Evolutionary conservation across 1,140 invertebrate genomes (phyloP), one percentile per base, ranked within the genome.

Genomic region (Magallana gigas): DNA sequence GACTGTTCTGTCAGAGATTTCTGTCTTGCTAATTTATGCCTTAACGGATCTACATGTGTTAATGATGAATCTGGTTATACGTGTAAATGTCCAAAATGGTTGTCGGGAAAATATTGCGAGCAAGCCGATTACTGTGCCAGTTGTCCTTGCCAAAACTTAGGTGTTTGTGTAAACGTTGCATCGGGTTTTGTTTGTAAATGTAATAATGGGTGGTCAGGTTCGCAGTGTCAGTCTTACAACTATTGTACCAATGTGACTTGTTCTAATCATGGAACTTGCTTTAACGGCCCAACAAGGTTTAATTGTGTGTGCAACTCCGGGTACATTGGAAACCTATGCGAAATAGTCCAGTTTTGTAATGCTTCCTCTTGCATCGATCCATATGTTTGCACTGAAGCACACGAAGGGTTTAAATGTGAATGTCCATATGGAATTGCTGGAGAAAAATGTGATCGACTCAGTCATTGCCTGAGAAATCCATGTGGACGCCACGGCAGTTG

Each of bases 401-500:
- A 29, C 8, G 9, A 11, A 12, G 68, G 57, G 11, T 83, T 57
- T 58, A 57, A 36, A 57, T 83, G 81, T 11, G 56, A 83, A 83
- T 83, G 81, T 57, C 81, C 81, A 18, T 18, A 57, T 57, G 81
- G 81, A 83, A 18, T 57, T 23, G 48, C 81, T 6, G 58, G 58
- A 60, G 60, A 29, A 56, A 23, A 29, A 7, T 68, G 36, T 64
- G 81, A 82, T 48, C 14, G 80, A 16, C n/a, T 85, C n/a, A n/a
- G 71, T 11, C 8, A 57, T 36, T 76, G 84, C 23, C 2, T 18
- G 57, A 57, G 16, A 23, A 60, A 36, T 62, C 3, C 57, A 36
- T 87, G 86, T 76, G 36, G 57, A 12, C 11, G 76, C 64, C n/a
- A 36, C 11, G 86, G 86, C 29, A 29, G 8, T 9, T 87, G 86